These are phyloP conservation scores for Drosophila biarmipes DNA, from an alignment of 1,140 invertebrate genomes.

Conservation along the genomic window DNA sequence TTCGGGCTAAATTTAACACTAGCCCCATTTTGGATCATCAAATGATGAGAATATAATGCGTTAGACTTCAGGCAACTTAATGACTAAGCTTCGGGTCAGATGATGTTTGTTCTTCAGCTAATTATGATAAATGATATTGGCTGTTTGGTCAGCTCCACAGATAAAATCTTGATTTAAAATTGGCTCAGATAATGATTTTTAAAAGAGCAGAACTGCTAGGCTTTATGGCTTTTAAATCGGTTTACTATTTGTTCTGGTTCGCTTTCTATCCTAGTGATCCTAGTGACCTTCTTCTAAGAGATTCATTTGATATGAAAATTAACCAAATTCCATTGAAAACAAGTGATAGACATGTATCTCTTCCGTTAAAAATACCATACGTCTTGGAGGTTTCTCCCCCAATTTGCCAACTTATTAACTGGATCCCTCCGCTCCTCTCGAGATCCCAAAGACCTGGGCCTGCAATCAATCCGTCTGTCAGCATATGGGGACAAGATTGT, in stretches of 20 bases:
- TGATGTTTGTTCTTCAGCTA: constrained; percentile 23
- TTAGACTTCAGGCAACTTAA: constrained; percentile 26
- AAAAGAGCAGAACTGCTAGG: background rate
- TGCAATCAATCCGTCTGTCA: constrained; percentile 22
- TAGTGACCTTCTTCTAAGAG: too few species aligned
- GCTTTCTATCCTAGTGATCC: background rate
- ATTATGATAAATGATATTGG: constrained; percentile 54
- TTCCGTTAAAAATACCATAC: constrained; percentile 5
- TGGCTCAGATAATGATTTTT: constrained; percentile 11
- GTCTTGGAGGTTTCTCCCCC: constrained; percentile 11
- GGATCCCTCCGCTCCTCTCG: background rate
- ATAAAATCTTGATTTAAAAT: constrained; percentile 23
- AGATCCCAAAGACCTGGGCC: background rate
- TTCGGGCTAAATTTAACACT: constrained; percentile 3
- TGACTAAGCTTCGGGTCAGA: constrained; percentile 10
- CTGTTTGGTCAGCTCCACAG: constrained; percentile 16
- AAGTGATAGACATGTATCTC: constrained; percentile 7
- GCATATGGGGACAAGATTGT: constrained; percentile 32
- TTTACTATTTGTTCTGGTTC: constrained; percentile 16
- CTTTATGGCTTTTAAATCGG: background rate
- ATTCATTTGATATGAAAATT: too few species aligned
- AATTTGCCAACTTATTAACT: constrained; percentile 33
- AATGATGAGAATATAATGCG: background rate
- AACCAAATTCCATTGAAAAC: background rate
- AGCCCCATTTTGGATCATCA: constrained; percentile 4